These are phyloP conservation scores for Pantherophis guttatus DNA, from an alignment of 2,113 vertebrate genomes.

Conservation along the genomic window DNA sequence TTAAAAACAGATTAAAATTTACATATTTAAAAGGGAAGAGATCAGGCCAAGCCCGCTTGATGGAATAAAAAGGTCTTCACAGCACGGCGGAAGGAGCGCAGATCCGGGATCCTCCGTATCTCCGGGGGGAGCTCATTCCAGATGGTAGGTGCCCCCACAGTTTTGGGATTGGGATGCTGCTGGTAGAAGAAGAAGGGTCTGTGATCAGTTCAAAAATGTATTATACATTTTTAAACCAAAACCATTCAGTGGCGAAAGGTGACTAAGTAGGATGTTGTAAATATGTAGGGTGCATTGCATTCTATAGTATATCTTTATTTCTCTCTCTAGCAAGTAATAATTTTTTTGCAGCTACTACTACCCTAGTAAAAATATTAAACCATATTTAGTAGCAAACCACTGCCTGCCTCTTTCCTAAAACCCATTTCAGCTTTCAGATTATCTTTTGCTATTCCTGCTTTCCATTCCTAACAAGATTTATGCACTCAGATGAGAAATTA, in stretches of 20 bases:
- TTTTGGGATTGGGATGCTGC: not conserved
- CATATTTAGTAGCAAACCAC: not conserved
- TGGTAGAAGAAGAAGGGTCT: not conserved
- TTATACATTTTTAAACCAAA: not conserved
- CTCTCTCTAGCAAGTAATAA: not conserved
- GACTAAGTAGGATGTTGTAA: not conserved
- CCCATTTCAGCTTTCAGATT: constrained; percentile 21
- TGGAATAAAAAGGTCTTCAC: too few species aligned
- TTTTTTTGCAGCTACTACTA: constrained; percentile 11
- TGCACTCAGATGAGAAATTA: constrained; percentile 1
- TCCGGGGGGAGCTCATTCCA: too few species aligned
- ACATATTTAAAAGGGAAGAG: too few species aligned
- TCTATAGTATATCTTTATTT: not conserved
- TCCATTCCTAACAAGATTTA: constrained; percentile 10
- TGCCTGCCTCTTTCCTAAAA: not conserved
- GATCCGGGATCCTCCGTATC: too few species aligned
- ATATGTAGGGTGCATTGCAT: not conserved
- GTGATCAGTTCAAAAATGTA: not conserved
- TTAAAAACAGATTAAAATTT: too few species aligned
- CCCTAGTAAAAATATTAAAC: constrained; percentile 25
- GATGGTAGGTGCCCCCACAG: too few species aligned
- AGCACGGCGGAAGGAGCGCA: too few species aligned
- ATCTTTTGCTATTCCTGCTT: not conserved
- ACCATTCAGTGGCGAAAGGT: not conserved
- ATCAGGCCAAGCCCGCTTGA: too few species aligned